Conservation (phyloP, 2,888 invertebrate species). For the Resseliella maxima region DNA sequence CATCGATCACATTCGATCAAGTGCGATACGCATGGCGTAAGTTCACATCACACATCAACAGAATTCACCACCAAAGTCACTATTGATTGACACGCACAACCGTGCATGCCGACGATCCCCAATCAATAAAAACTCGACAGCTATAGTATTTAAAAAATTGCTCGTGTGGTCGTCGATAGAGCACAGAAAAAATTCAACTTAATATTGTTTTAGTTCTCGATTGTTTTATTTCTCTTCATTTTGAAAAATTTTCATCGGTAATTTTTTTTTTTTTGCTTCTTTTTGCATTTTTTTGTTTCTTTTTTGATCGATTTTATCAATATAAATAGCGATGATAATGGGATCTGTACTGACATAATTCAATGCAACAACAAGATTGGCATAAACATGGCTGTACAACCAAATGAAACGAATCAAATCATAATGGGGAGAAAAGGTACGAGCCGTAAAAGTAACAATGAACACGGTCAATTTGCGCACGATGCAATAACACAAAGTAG, state of each 20-base stretch:
- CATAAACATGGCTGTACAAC: no score
- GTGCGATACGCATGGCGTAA: background rate
- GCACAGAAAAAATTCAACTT: background rate
- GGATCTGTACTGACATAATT: conserved; percentile 29
- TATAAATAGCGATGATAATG: conserved; percentile 49
- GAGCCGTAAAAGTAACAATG: conserved; percentile 8
- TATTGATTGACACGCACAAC: conserved; percentile 33
- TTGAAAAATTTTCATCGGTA: conserved; percentile 25
- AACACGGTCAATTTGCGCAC: conserved; percentile 19
- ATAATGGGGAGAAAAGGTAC: background rate
- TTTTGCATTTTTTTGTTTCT: no score
- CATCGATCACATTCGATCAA: conserved; percentile 34
- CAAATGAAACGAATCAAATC: background rate
- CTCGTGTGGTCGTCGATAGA: background rate
- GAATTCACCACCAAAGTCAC: conserved; percentile 13
- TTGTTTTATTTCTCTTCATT: background rate
- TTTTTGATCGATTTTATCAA: conserved; percentile 43
- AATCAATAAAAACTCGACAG: background rate
- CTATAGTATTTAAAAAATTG: background rate
- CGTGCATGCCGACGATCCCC: background rate
- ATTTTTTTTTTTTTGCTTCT: background rate
- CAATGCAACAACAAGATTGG: conserved; percentile 25
- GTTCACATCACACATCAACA: conserved; percentile 37
- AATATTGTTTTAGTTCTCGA: conserved; percentile 7
- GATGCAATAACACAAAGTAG: background rate